Percentiles rank a stretch among this genome's conserved stretches.
These are phyloP conservation scores for Cloeon dipterum DNA, from an alignment of 2,888 invertebrate genomes.

Conservation along the genomic window DNA sequence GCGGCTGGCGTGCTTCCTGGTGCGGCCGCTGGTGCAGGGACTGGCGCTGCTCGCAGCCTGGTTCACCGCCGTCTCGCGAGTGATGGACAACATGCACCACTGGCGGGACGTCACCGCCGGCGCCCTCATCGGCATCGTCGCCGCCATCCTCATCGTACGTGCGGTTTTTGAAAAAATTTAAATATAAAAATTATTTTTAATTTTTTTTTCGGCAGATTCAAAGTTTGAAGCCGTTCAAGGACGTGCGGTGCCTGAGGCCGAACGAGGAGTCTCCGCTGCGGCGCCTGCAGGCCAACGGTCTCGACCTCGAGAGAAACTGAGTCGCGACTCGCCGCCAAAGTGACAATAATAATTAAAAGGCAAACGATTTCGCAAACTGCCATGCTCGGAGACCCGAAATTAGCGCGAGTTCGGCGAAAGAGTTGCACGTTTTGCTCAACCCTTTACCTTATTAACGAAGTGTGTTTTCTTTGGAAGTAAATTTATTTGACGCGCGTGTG, in stretches of 20 bases:
- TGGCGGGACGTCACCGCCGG: conserved; percentile 3
- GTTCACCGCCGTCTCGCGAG: conserved; percentile 3
- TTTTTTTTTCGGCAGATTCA: not conserved
- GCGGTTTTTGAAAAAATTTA: not conserved
- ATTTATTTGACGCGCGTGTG: no score
- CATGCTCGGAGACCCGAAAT: no score
- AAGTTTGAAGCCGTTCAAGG: not conserved
- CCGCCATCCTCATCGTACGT: not conserved
- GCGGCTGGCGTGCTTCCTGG: conserved; percentile 1
- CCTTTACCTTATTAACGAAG: no score
- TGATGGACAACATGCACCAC: conserved; percentile 5
- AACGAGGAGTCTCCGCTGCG: not conserved
- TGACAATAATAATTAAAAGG: no score
- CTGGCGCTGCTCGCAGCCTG: conserved; percentile 3
- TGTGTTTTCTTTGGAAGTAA: no score
- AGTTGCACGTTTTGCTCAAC: no score
- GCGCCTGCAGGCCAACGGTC: no score
- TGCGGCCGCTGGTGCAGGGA: conserved; percentile 2
- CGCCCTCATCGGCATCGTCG: not conserved
- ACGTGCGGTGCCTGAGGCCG: not conserved
- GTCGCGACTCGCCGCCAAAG: no score
- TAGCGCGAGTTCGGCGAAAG: no score
- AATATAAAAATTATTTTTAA: not conserved
- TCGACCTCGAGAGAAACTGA: no score
- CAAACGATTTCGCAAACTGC: no score